These are phyloP conservation scores for Drosophila nr. perissopoda DNA, from an alignment of 2,888 invertebrate species.

Conservation along the genomic window DNA sequence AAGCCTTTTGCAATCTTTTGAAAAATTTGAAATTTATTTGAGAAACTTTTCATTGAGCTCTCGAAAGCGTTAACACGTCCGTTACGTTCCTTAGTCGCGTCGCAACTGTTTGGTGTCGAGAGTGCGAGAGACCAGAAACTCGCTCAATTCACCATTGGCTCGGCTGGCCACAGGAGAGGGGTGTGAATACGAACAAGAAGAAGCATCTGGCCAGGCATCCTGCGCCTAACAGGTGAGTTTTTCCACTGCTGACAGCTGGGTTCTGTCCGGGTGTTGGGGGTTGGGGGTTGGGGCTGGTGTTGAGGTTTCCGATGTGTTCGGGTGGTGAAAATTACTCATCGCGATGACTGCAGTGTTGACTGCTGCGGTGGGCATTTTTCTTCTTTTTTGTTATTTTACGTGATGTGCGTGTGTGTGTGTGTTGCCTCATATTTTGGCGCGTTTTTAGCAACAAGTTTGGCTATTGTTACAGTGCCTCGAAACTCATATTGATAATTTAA, in stretches of 20 bases:
- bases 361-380: conserved; percentile 65
- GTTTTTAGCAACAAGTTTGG: conserved; percentile 74
- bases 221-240: conserved; percentile 77
- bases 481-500: neutral
- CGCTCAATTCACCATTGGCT: conserved; percentile 65
- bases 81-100: conserved; percentile 66
- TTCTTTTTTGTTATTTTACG: conserved; percentile 10
- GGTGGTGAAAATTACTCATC: conserved; percentile 65
- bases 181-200: conserved; percentile 3
- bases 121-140: conserved; percentile 11
- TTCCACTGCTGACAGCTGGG: conserved; percentile 36
- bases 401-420: conserved; percentile 1
- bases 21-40: conserved; percentile 21
- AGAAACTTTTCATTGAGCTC: conserved; percentile 38
- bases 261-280: conserved; percentile 1
- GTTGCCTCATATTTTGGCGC: conserved; percentile 58
- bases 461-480: conserved; percentile 24
- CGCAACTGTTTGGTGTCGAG: conserved; percentile 66
- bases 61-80: conserved; percentile 61
- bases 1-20: conserved; percentile 25
- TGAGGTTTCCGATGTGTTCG: conserved; percentile 7
- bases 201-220: conserved; percentile 52
- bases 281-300: conserved; percentile 4
- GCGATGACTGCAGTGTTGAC: conserved; percentile 74
- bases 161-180: conserved; percentile 8